Base-by-base conservation (phyloP, 2,888 invertebrate species). In the Cosmorhoe ocellata region DNA sequence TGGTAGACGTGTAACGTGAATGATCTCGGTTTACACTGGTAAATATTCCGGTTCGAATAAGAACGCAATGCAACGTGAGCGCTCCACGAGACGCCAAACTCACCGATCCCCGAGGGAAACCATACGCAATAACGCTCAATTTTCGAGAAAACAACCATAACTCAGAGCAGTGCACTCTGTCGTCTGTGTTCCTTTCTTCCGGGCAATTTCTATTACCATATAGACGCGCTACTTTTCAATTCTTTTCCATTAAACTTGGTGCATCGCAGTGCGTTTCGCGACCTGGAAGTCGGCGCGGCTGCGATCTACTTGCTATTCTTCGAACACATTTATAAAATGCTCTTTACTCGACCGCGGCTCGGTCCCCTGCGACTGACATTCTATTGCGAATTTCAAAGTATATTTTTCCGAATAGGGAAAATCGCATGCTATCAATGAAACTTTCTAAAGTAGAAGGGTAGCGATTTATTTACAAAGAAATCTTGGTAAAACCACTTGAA, bases 131-230 rank as follows among this genome's bases (percentile, higher is more conserved):
- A 84, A 83, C 80, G 81, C 81, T 88, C 85, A 84, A 87, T 89
- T 87, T 86, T 84, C 76, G 58, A 84, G 84, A 86, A 87, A 88
- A 88, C 89, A 88, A 83, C 84, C 56, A 87, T 88, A 89, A 87
- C 81, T 89, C 83, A 86, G 81, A 84, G 84, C 81, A 72, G 69
- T 84, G 84, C 81, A 84, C 86, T 84, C 79, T 76, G 84, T 81
- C 84, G 83, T 81, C 82, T 84, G 78, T 84, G 81, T 83, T 88
- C 81, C 82, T 86, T 88, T 88, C 89, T 89, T 87, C 87, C 88
- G 80, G 87, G 83, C 88, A 87, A 89, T 89, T 88, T 90, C 84
- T 88, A 90, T 90, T 90, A 89, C 88, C 90, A 90, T 90, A 90
- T 89, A 90, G 90, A 90, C 84, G 81, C 81, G 88, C 86, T 87